A percentile compares a stretch with the other conserved stretches of the same genome.
These are phyloP conservation scores for Danio aesculapii DNA, from an alignment of 2,797 vertebrate genomes.

Conservation along the genomic window DNA sequence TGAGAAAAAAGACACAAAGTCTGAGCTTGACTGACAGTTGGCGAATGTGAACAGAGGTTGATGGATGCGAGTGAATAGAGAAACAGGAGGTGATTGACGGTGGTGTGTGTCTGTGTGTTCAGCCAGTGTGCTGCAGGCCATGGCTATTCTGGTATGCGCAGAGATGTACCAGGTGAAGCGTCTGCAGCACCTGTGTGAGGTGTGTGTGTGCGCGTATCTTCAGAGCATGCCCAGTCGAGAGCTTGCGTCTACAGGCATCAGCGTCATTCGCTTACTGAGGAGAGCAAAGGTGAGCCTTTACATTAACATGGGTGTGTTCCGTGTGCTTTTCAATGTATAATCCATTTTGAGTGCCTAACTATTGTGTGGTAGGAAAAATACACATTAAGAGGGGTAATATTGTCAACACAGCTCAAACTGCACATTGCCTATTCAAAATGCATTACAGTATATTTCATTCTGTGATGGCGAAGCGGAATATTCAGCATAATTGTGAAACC, in stretches of 20 bases:
- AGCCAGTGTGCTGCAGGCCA: conserved; percentile 96
- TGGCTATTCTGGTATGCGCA: conserved; percentile 95
- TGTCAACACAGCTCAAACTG: neutral
- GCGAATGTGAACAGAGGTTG: conserved; percentile 30
- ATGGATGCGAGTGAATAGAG: conserved; percentile 17
- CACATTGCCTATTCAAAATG: neutral
- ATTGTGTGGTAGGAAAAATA: too few species aligned
- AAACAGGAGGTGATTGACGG: conserved; percentile 41
- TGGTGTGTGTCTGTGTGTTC: conserved; percentile 63
- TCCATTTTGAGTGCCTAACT: neutral
- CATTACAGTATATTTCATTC: too few species aligned
- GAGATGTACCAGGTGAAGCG: conserved; percentile 99
- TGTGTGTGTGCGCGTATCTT: conserved; percentile 93
- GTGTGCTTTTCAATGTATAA: neutral
- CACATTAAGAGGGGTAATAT: too few species aligned
- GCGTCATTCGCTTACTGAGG: conserved; percentile 89
- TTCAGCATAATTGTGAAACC: too few species aligned
- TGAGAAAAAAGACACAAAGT: neutral
- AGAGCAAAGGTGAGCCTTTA: conserved; percentile 87
- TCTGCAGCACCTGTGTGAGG: conserved; percentile 96
- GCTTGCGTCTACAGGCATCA: conserved; percentile 90
- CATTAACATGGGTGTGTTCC: neutral
- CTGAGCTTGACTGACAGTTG: conserved; percentile 36
- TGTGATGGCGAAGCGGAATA: too few species aligned
- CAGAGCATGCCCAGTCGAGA: conserved; percentile 98